Conservation (phyloP, 2,888 invertebrate genomes). For the Nomada goodeniana region DNA sequence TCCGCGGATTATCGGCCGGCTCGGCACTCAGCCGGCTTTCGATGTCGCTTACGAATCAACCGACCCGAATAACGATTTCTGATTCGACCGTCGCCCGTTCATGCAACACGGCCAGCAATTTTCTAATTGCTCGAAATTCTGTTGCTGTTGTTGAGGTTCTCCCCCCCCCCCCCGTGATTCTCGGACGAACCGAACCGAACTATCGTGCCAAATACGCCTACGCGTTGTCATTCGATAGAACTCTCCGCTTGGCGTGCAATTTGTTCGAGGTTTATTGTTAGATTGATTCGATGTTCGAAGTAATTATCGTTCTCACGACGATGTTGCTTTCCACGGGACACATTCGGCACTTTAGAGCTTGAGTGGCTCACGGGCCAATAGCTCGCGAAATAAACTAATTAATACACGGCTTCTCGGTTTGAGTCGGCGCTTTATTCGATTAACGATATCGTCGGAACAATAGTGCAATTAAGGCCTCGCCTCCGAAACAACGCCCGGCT, state of each 20-base stretch:
- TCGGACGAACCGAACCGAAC: not conserved
- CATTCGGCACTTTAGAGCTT: constrained; percentile 25
- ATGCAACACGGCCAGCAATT: constrained; percentile 5
- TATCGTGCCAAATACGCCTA: not conserved
- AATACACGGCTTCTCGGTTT: constrained; percentile 20
- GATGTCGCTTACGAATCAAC: constrained; percentile 13
- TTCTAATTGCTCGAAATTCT: not conserved
- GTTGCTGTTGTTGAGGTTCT: not conserved
- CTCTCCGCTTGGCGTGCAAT: not conserved
- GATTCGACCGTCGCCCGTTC: not conserved
- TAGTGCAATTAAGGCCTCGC: constrained; percentile 36
- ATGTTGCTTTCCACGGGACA: constrained; percentile 19
- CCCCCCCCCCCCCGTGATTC: not conserved
- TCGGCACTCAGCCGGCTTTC: constrained; percentile 22
- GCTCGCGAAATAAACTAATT: constrained; percentile 47
- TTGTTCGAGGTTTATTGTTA: not conserved
- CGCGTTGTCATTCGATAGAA: too few relatives aligned
- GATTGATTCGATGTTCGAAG: not conserved
- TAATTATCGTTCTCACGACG: not conserved
- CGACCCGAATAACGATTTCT: constrained; percentile 25
- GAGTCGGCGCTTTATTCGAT: constrained; percentile 46
- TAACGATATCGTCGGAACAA: constrained; percentile 43
- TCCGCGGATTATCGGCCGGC: constrained; percentile 58
- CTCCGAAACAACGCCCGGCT: not conserved
- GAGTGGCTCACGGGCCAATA: constrained; percentile 2